phyloP scores from a whole-genome alignment of 2,113 vertebrate species.

The Ahaetulla prasina region DNA sequence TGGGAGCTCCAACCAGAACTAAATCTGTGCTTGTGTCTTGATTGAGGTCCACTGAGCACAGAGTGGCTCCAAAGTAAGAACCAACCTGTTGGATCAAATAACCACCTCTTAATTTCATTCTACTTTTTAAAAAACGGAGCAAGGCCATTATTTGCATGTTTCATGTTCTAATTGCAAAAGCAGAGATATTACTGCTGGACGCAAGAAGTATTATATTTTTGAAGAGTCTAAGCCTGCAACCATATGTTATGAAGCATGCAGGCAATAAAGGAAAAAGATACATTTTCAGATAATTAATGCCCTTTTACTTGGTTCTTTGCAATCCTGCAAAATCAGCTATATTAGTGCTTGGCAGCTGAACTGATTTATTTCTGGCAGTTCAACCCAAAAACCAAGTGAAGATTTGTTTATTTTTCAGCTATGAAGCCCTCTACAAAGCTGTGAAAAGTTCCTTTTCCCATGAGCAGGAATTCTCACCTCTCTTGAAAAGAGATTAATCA shows the following conservation, averaged over 20 bases:
- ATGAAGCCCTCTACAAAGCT: neutral
- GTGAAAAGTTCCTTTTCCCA: neutral
- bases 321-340: neutral
- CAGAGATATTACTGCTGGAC: neutral
- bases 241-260: neutral
- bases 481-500: neutral
- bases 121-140: neutral
- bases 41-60: slow-evolving; percentile 56
- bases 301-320: neutral
- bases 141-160: neutral
- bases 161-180: neutral
- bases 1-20: slow-evolving; percentile 59
- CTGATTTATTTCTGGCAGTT: neutral
- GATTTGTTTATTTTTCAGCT: neutral
- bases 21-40: slow-evolving; percentile 39
- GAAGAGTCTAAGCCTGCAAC: neutral
- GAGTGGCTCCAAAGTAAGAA: slow-evolving; percentile 64
- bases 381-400: neutral
- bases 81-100: slow-evolving; percentile 50
- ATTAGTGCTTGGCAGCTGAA: neutral
- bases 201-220: neutral
- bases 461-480: neutral
- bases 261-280: neutral
- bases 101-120: neutral
- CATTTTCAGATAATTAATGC: neutral